Conservation (phyloP, 2,888 invertebrate genomes). For the Drosophila recens region DNA sequence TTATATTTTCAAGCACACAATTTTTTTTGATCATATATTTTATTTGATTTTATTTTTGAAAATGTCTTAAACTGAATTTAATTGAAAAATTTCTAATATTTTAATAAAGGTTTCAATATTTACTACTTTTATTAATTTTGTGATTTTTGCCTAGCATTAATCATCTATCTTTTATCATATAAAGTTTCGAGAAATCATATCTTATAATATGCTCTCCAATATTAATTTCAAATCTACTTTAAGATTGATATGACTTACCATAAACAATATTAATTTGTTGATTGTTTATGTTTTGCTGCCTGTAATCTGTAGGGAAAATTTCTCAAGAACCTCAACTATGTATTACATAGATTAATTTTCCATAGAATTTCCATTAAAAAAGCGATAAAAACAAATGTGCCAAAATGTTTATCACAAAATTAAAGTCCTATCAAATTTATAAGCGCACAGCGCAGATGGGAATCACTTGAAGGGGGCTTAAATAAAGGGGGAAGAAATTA, state of each 20-base stretch:
- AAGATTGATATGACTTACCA: neutral
- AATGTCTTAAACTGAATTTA: no score
- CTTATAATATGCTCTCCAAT: neutral
- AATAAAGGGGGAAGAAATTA: neutral
- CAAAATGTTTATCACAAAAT: constrained; percentile 43
- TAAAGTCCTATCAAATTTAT: constrained; percentile 28
- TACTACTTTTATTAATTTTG: no score
- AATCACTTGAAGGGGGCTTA: no score
- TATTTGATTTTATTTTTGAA: no score
- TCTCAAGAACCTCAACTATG: constrained; percentile 1
- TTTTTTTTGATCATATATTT: no score
- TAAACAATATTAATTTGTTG: constrained; percentile 3
- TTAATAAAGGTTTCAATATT: no score
- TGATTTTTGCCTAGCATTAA: no score
- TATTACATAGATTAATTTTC: constrained; percentile 30
- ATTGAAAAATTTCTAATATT: no score
- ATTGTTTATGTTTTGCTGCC: constrained; percentile 8
- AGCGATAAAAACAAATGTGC: constrained; percentile 24
- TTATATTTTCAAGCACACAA: neutral
- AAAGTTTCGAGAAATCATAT: neutral
- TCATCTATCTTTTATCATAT: no score
- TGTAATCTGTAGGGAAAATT: constrained; percentile 10
- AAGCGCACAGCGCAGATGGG: constrained; percentile 4
- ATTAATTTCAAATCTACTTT: neutral
- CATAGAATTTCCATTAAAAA: constrained; percentile 11